These are phyloP conservation scores for Eumerus sabulonum DNA, from an alignment of 2,888 invertebrate genomes.

Conservation along the genomic window DNA sequence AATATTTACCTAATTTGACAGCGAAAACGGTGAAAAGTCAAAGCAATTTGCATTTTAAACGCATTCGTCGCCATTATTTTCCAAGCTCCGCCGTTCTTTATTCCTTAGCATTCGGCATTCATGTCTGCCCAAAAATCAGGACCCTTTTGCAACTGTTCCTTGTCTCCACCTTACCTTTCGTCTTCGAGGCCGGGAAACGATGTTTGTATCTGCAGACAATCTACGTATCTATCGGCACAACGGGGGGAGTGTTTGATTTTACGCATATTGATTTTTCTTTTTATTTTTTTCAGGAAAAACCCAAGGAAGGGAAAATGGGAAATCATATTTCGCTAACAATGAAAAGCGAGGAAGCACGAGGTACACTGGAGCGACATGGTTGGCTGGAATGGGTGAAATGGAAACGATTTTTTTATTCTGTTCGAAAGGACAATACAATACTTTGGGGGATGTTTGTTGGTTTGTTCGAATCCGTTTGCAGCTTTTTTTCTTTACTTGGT, in stretches of 20 bases:
- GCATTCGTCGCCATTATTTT: constrained; percentile 61
- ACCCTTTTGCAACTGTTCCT: background rate
- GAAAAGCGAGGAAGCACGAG: background rate
- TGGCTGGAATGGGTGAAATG: background rate
- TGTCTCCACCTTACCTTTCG: constrained; percentile 26
- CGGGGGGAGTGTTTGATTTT: constrained; percentile 61
- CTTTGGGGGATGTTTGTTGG: background rate
- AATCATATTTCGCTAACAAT: constrained; percentile 60
- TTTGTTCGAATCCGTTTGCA: background rate
- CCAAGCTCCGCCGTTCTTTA: constrained; percentile 24
- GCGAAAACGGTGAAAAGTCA: constrained; percentile 65
- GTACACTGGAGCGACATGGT: too few relatives aligned
- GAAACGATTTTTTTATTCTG: constrained; percentile 13
- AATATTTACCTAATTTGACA: constrained; percentile 68
- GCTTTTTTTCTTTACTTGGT: background rate
- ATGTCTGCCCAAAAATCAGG: constrained; percentile 60
- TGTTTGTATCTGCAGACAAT: constrained; percentile 37
- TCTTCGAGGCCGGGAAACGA: constrained; percentile 34
- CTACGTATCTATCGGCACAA: constrained; percentile 9
- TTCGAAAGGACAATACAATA: background rate
- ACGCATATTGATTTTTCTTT: constrained; percentile 67
- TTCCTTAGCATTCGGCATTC: constrained; percentile 26
- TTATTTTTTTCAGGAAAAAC: constrained; percentile 42
- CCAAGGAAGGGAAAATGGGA: constrained; percentile 11
- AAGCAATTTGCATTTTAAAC: constrained; percentile 69